phyloP scores from a whole-genome alignment of 2,113 vertebrate genomes.

The Maccullochella peelii region DNA sequence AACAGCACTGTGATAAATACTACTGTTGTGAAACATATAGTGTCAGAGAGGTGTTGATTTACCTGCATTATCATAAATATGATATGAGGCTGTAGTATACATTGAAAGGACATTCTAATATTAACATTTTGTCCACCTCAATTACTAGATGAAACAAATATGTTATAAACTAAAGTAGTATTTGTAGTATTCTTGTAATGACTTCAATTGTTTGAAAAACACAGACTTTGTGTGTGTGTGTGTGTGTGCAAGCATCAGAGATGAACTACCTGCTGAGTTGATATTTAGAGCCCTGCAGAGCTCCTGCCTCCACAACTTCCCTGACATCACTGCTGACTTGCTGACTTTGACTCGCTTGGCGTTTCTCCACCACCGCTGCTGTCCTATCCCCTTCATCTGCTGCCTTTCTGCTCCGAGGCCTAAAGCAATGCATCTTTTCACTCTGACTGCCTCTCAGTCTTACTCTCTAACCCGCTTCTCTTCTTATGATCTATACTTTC shows the following conservation, averaged over 20 bases:
- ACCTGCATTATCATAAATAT: background rate
- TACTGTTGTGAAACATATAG: background rate
- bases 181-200: background rate
- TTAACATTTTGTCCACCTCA: background rate
- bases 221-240: background rate
- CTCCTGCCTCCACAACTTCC: conserved; percentile 17
- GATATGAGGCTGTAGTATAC: background rate
- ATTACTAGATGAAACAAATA: background rate
- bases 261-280: conserved; percentile 79
- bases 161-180: background rate
- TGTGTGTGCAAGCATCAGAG: conserved; percentile 11
- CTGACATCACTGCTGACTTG: conserved; percentile 28
- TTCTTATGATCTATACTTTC: conserved; percentile 25
- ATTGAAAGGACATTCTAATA: background rate
- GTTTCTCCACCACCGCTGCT: conserved; percentile 4
- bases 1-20: background rate
- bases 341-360: conserved; percentile 4
- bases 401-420: conserved; percentile 4
- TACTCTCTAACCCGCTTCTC: background rate
- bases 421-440: conserved; percentile 57
- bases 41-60: background rate
- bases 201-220: background rate
- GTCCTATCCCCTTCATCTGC: conserved; percentile 24
- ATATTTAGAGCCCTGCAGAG: conserved; percentile 25
- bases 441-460: background rate